phyloP scores from a whole-genome alignment of 2,113 vertebrate species.

The Dunckerocampus dactyliophorus region DNA sequence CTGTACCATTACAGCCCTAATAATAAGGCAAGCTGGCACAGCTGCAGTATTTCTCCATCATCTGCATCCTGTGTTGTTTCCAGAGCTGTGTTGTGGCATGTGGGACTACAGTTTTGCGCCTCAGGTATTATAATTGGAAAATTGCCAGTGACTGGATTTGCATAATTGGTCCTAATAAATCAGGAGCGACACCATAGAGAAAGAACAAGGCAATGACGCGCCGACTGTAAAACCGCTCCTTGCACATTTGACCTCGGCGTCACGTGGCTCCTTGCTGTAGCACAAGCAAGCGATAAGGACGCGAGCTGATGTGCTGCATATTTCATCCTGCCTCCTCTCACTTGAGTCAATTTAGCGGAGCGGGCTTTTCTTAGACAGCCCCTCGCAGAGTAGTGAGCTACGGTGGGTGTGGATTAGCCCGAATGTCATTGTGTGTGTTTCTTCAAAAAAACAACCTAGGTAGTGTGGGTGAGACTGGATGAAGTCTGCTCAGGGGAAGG shows the following conservation, averaged over 20 bases:
- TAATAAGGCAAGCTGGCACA: constrained; percentile 21
- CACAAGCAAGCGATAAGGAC: constrained; percentile 34
- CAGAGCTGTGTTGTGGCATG: constrained; percentile 33
- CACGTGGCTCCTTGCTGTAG: constrained; percentile 23
- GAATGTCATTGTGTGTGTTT: constrained; percentile 49
- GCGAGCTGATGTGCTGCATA: constrained; percentile 22
- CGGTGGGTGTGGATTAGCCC: constrained; percentile 64
- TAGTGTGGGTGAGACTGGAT: constrained; percentile 44
- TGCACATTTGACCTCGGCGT: constrained; percentile 34
- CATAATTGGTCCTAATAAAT: constrained; percentile 68
- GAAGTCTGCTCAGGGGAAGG: constrained; percentile 36
- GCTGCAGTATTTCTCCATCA: constrained; percentile 25
- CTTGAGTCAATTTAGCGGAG: constrained; percentile 49
- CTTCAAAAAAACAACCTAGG: constrained; percentile 34
- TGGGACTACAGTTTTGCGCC: constrained; percentile 45
- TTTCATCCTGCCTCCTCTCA: constrained; percentile 40
- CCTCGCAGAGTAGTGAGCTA: constrained; percentile 33
- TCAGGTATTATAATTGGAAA: constrained; percentile 64
- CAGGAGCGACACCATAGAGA: constrained; percentile 19
- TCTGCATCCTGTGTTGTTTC: constrained; percentile 44
- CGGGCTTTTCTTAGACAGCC: constrained; percentile 49
- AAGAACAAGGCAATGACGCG: not conserved
- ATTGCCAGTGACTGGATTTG: constrained; percentile 62
- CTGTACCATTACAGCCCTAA: too few species aligned
- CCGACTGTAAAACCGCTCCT: constrained; percentile 10